Base-by-base conservation (phyloP, 2,113 vertebrate species). In the Prinia subflava region DNA sequence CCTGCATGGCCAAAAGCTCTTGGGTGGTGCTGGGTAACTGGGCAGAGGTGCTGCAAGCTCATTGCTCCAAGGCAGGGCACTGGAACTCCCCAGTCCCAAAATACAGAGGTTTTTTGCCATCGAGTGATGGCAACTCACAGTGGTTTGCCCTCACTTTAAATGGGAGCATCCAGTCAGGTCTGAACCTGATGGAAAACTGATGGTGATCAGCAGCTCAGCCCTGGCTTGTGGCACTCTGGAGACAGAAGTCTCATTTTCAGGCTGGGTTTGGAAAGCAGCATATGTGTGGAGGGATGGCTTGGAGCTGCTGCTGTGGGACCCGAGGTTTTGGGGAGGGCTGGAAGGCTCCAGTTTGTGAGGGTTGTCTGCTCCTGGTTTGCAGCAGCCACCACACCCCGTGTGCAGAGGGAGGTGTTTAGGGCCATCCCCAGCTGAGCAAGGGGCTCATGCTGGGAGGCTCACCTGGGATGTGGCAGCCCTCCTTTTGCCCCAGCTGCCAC, bases 251-350 rank as follows among this genome's bases (percentile, higher is more conserved):
- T 71, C 15, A 2, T 75, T 71, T 71, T 71, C 64, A 82, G 65
- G 4, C 44, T 88, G 70, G 14, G 33, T 68, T 87, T 88, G 53
- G 42, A 85, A 85, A 62, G 44, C 52, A 87, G 57, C 16, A 35
- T 9, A 1, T 0, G 6, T 8, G 5, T 83, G 37, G 37, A 73
- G 8, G 6, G 21, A 33, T 5, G 20, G 7, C 5, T 47, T 60
- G 24, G 24, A 46, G 68, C n/a, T 83, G 63, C 60, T 88, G 42
- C 39, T 9, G 1, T 53, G 60, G 23, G 27, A 19, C 33, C 27
- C 41, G n/a, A 3, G 30, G 28, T 10, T 60, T 28, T 10, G 5
- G 5, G 3, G 17, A 8, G 19, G 13, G 5, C 15, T 75, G 56
- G n/a, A 37, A 79, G 39, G 41, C 20, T 13, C 23, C n/a, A 24